Base-by-base conservation (phyloP, 2,888 invertebrate genomes). In the Luperina testacea region DNA sequence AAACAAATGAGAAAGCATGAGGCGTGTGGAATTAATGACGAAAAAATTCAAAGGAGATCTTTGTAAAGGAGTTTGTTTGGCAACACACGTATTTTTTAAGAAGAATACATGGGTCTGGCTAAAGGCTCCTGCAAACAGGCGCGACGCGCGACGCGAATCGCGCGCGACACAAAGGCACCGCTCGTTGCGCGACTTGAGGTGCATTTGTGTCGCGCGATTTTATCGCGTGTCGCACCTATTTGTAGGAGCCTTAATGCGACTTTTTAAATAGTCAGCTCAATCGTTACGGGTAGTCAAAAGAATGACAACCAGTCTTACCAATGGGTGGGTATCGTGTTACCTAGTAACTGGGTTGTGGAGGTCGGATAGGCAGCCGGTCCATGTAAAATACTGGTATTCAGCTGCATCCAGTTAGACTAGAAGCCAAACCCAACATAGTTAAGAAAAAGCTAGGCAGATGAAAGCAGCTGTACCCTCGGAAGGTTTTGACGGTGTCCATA, bases 1-100 rank as follows among this genome's bases (percentile, higher is more conserved):
- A 78, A 57, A 79, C 76, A 82, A 82, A 84, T 75, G 76, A 72
- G 61, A 84, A 81, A 77, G 72, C 64, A n/a, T 13, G 27, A 57
- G 53, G 11, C 74, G 79, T 73, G 61, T 45, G 38, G 15, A 83
- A 81, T 38, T 64, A 61, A 78, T 81, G 32, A 75, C 24, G 24
- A 57, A 67, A 78, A n/a, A 57, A 63, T 38, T 70, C 65, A 72
- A 82, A 78, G 7, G 42, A 61, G 24, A 24, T 45, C 6, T 65
- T 71, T 72, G 24, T 48, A 13, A 57, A 38, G 48, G 17, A 45
- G 45, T 38, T 75, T 51, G 32, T 61, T 63, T 38, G n/a, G 2
- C 17, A 53, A 20, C n/a, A 20, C 20, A 72, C n/a, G n/a, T 32
- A 65, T 65, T 65, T 75, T 17, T 48, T n/a, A 5, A n/a, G 8